Evolutionary conservation across 2,797 vertebrate genomes (phyloP), one percentile per base, ranked within the genome.

Genomic region (Gambelia wislizenii): DNA sequence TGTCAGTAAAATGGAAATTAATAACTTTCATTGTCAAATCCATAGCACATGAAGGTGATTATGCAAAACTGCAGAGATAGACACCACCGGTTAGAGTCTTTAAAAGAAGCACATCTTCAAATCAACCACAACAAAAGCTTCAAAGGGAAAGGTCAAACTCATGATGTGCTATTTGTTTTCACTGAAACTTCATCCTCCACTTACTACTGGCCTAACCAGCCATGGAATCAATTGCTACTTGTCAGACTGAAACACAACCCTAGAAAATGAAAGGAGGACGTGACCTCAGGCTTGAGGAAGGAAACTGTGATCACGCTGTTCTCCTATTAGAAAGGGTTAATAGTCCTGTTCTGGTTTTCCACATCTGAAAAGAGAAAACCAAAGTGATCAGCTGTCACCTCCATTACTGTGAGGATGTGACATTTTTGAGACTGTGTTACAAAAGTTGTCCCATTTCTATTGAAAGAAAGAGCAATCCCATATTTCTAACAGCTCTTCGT

Each of bases 191-290:
- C 98, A 99, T 98, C 96, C 96, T 96, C 97, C 98, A 99, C 98
- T 99, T 99, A 99, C 97, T 97, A 96, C 96, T 98, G 97, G 97
- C 97, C 97, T 97, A 98, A 98, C 97, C 97, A 98, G 98, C 97
- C 96, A 97, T 92, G 96, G 98, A 98, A 99, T 99, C 98, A 99
- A 98, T 99, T 98, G 99, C 98, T 98, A 98, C 98, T 98, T 98
- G 98, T 99, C 98, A 99, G 98, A 95, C 98, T 94, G 98, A 98
- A 99, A 99, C 97, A 95, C 90, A 96, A 98, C 92, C 96, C 97
- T 93, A 96, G 97, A 96, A 77, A 97, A 97, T 95, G 96, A 97
- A 97, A 98, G 98, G 98, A 99, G 98, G 98, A 98, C 98, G 98
- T 94, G 98, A 98, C 97, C 98, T 98, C 96, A 1, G 2, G 54